Evolutionary conservation across 2,888 invertebrate genomes (phyloP), one percentile per base, ranked within the genome.

Genomic region (Glomeris marginata): DNA sequence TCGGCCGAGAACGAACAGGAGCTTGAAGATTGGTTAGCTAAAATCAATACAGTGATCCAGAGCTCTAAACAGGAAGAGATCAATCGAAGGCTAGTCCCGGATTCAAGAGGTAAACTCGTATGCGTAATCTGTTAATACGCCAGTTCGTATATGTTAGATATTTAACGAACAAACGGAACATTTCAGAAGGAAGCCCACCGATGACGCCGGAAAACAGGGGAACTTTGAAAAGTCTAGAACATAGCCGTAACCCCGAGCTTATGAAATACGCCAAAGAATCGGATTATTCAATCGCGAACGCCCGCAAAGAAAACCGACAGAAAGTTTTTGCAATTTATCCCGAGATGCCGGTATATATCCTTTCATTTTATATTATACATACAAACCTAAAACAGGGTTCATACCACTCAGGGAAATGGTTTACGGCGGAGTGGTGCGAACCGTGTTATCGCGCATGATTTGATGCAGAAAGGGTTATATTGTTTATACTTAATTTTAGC

Each of bases 261-360:
- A 84, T 86, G 65, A 81, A 84, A 65, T 92, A 91, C 66, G 84
- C 88, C 0, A 75, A 87, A 35, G 91, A 92, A 71, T 90, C 90
- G 0, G 91, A 91, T 61, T 75, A 80, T 56, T 84, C 86, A 20
- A 84, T 91, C 60, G 80, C 85, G 18, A 76, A 79, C 53, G 78
- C 84, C 0, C 73, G 91, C 43, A 79, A 79, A 59, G 90, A 90
- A 62, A 78, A 78, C 59, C 75, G 90, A 49, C 77, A 81, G 54
- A 78, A 83, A 58, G 70, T 92, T 37, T 90, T 91, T 68, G 77
- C 74, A 49, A 74, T 82, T 44, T 82, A 80, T 63, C 75, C 77
- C 41, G 71, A 73, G 54, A 69, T 78, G 59, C 70, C 72, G 47
- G 66, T 66, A n/a, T n/a, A 36, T 36, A 36, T 11, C 13, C 11